A percentile compares a stretch with the other conserved stretches of the same genome.
phyloP scores from a whole-genome alignment of 1,140 invertebrate genomes.

The Olivierus martensii region DNA sequence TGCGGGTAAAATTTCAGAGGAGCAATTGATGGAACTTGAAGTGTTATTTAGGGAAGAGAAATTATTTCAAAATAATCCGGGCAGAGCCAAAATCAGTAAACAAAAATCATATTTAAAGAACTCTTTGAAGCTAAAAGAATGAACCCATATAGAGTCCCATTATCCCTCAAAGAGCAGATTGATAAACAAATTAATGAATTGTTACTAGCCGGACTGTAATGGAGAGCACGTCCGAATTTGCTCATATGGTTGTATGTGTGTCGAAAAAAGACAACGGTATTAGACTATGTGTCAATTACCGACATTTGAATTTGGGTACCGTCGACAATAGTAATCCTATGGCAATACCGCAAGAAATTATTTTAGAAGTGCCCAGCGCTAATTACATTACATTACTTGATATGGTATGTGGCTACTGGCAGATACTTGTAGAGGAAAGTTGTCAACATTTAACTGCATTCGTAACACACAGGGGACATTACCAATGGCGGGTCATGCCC shows the following conservation, averaged over 20 bases:
- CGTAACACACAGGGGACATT: constrained; percentile 24
- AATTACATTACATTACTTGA: constrained; percentile 33
- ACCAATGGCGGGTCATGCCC: constrained; percentile 28
- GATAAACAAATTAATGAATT: neutral
- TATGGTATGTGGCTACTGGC: constrained; percentile 34
- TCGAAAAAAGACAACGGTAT: constrained; percentile 34
- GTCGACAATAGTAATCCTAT: constrained; percentile 36
- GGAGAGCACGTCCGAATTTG: neutral
- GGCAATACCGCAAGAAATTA: constrained; percentile 28
- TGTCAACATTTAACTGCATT: constrained; percentile 34
- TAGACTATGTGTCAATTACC: constrained; percentile 34
- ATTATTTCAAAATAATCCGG: too few species aligned
- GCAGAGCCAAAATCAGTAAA: too few species aligned
- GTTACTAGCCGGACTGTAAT: neutral
- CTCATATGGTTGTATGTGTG: constrained; percentile 30
- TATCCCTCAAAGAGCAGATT: neutral
- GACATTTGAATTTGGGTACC: constrained; percentile 32
- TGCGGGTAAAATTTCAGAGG: too few species aligned
- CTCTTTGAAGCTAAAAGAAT: too few species aligned
- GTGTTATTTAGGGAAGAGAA: too few species aligned
- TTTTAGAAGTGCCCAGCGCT: constrained; percentile 27
- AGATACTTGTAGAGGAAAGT: constrained; percentile 26
- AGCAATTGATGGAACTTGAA: too few species aligned
- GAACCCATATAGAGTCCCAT: neutral
- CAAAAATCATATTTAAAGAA: too few species aligned